phyloP scores from a whole-genome alignment of 30 jellyfish, hydroid and myxozoan genomes.

The Clytia hemisphaerica region DNA sequence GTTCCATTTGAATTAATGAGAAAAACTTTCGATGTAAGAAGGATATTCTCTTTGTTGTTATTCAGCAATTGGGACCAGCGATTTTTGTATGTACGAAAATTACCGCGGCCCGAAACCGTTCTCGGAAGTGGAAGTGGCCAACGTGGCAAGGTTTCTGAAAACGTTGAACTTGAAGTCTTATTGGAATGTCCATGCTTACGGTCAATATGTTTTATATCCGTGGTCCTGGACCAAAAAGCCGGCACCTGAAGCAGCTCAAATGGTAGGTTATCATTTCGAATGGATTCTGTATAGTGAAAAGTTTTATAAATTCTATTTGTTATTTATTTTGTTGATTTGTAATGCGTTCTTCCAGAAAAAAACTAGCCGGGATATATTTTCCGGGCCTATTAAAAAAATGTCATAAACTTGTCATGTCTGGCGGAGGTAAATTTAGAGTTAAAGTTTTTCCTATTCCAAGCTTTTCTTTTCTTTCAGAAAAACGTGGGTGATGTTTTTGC shows the following conservation, averaged over 20 bases:
- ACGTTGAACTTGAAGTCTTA: conserved; percentile 51
- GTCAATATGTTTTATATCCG: conserved; percentile 77
- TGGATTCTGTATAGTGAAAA: too few species aligned
- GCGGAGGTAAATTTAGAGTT: too few species aligned
- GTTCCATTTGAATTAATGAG: too few species aligned
- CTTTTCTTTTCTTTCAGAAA: neutral
- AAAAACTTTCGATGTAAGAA: too few species aligned
- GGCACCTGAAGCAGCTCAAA: conserved; percentile 55
- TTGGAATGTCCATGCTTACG: conserved; percentile 72
- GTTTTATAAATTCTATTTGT: too few species aligned
- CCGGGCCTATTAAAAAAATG: too few species aligned
- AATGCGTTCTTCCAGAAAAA: too few species aligned
- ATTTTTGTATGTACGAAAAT: conserved; percentile 57
- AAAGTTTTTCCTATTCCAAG: too few species aligned
- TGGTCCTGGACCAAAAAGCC: conserved; percentile 46
- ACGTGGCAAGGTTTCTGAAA: conserved; percentile 54
- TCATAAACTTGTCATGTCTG: too few species aligned
- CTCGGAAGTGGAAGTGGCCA: conserved; percentile 64
- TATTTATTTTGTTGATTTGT: too few species aligned
- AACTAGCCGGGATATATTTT: too few species aligned
- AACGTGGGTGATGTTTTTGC: neutral
- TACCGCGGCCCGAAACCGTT: conserved; percentile 65
- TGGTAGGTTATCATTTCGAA: conserved; percentile 60
- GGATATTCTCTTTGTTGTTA: too few species aligned
- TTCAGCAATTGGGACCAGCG: conserved; percentile 75